Percentiles rank a stretch among this genome's conserved stretches.
Evolutionary conservation across 2,797 vertebrate species (phyloP).

Genomic region (Tachyglossus aculeatus): DNA sequence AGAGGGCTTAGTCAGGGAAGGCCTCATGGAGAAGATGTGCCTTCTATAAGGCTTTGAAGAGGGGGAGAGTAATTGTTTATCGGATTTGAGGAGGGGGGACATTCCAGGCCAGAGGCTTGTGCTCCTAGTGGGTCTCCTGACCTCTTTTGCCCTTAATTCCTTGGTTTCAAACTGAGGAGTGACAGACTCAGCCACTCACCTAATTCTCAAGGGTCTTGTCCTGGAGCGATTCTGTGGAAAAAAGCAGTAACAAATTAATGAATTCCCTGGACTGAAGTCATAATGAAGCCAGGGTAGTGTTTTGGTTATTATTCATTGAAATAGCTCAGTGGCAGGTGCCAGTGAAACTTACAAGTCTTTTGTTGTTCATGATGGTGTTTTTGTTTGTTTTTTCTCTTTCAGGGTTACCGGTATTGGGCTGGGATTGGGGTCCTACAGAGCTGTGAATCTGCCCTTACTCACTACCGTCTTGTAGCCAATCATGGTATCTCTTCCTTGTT

Average conservation of each 20-base stretch:
- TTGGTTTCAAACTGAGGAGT: neutral
- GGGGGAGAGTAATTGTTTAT: too few species aligned
- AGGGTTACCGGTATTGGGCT: constrained; percentile 98
- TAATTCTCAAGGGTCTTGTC: neutral
- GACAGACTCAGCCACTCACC: neutral
- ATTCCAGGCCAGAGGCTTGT: too few species aligned
- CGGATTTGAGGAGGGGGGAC: too few species aligned
- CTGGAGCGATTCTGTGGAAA: neutral
- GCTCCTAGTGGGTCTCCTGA: neutral
- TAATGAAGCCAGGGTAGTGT: neutral
- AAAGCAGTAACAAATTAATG: neutral
- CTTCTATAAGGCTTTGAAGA: too few species aligned
- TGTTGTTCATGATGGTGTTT: neutral
- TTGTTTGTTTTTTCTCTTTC: constrained; percentile 25
- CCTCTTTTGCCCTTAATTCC: neutral
- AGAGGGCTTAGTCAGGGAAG: too few species aligned
- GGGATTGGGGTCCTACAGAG: constrained; percentile 97
- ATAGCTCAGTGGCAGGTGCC: neutral
- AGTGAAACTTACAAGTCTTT: neutral
- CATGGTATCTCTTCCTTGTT: constrained; percentile 78
- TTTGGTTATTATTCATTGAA: neutral
- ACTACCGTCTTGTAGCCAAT: constrained; percentile 94
- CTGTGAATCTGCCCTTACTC: constrained; percentile 96
- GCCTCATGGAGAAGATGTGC: too few species aligned
- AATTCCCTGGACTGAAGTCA: neutral